Evolutionary conservation across 2,113 vertebrate species (phyloP).

Genomic region (Speoplatyrhinus poulsoni): DNA sequence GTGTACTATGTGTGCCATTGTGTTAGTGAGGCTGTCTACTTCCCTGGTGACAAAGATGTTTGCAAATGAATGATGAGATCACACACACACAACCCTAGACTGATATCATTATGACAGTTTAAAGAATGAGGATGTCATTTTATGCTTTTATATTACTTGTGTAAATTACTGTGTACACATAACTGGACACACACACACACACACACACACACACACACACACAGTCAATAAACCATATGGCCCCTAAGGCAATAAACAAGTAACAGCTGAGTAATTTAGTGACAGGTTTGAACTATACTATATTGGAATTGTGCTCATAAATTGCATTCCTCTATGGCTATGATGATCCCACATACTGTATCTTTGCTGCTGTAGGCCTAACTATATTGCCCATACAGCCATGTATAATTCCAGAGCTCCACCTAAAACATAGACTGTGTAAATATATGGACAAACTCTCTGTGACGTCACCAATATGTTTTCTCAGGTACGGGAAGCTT

Average conservation of each 20-base stretch:
- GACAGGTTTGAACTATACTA: conserved; percentile 23
- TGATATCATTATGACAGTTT: conserved; percentile 34
- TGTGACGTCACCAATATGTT: too few relatives aligned
- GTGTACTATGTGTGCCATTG: conserved; percentile 15
- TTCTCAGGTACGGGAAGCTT: too few relatives aligned
- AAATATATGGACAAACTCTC: too few relatives aligned
- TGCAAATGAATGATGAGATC: conserved; percentile 58
- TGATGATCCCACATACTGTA: background rate
- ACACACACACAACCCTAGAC: conserved; percentile 9
- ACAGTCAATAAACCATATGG: background rate
- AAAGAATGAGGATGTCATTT: conserved; percentile 49
- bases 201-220: background rate
- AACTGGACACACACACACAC: conserved; percentile 1
- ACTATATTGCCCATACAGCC: background rate
- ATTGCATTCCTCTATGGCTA: conserved; percentile 20
- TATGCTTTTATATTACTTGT: conserved; percentile 23
- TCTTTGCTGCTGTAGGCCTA: background rate
- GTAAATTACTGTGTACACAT: background rate
- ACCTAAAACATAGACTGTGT: background rate
- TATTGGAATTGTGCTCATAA: conserved; percentile 20
- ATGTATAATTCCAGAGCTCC: background rate
- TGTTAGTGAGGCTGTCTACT: conserved; percentile 29
- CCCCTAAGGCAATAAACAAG: conserved; percentile 6
- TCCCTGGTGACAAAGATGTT: conserved; percentile 37
- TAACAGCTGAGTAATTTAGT: conserved; percentile 46